Percentiles rank a stretch among this genome's conserved stretches.
These are phyloP conservation scores for Alloscopus bannaensis DNA, from an alignment of 2,888 invertebrate species.

Conservation along the genomic window DNA sequence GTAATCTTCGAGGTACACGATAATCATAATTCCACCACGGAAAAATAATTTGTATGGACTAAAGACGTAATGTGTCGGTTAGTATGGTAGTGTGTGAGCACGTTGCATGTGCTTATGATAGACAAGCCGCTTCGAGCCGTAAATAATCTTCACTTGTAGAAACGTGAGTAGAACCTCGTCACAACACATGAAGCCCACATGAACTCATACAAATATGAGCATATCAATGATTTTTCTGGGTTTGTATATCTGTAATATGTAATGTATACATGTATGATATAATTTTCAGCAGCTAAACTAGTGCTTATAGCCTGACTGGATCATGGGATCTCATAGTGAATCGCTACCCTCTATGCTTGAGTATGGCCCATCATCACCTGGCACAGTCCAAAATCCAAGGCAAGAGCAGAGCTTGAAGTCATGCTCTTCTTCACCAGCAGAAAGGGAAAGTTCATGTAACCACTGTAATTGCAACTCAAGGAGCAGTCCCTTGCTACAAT, in stretches of 20 bases:
- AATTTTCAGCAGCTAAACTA: not conserved
- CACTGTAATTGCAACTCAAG: not conserved
- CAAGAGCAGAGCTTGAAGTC: not conserved
- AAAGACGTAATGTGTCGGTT: too few species aligned
- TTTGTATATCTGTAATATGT: not conserved
- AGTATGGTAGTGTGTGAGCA: too few species aligned
- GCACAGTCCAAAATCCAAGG: constrained; percentile 41
- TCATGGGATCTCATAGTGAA: constrained; percentile 22
- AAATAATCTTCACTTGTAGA: too few species aligned
- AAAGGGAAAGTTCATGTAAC: constrained; percentile 13
- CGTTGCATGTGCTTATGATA: too few species aligned
- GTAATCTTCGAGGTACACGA: too few species aligned
- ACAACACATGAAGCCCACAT: too few species aligned
- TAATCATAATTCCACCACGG: too few species aligned
- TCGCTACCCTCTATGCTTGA: constrained; percentile 19
- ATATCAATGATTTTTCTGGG: too few species aligned
- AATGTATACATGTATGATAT: not conserved
- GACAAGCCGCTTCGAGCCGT: too few species aligned
- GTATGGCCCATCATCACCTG: constrained; percentile 36
- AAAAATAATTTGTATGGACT: too few species aligned
- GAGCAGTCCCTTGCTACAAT: constrained; percentile 3
- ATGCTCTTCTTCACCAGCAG: not conserved
- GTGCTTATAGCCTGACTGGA: constrained; percentile 19
- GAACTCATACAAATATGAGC: too few species aligned
- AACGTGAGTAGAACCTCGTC: too few species aligned